A percentile compares a stretch with the other conserved stretches of the same genome.
Evolutionary conservation across 2,797 vertebrate genomes (phyloP).

Genomic region (Anomalospiza imberbis): DNA sequence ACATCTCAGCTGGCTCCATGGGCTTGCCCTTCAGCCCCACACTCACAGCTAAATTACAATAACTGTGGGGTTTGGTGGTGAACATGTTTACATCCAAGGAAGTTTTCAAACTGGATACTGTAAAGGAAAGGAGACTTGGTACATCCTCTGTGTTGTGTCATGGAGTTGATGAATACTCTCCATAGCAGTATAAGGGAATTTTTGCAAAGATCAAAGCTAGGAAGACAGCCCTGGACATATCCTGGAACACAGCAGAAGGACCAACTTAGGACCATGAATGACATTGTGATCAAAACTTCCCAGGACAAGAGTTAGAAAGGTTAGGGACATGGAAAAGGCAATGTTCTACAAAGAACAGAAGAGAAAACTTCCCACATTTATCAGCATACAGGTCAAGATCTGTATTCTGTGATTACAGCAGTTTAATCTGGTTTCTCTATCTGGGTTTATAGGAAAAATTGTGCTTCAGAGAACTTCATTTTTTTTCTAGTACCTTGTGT

Average conservation of each 20-base stretch:
- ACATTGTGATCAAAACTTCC: neutral
- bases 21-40: neutral
- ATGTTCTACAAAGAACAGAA: neutral
- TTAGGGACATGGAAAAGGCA: neutral
- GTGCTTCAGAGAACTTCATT: neutral
- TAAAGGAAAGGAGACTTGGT: neutral
- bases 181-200: neutral
- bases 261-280: neutral
- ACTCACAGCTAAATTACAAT: neutral
- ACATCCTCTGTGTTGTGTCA: no score
- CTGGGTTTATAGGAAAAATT: neutral
- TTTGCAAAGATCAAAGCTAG: neutral
- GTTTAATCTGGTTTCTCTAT: neutral
- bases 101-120: neutral
- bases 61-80: neutral
- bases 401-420: neutral
- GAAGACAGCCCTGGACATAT: neutral
- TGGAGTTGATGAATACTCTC: neutral
- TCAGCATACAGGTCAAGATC: neutral
- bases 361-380: neutral
- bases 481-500: neutral
- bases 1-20: neutral
- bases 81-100: neutral
- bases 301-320: neutral
- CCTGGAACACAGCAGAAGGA: neutral